These are phyloP conservation scores for Drosophila lowei DNA, from an alignment of 1,140 invertebrate species.

Conservation along the genomic window DNA sequence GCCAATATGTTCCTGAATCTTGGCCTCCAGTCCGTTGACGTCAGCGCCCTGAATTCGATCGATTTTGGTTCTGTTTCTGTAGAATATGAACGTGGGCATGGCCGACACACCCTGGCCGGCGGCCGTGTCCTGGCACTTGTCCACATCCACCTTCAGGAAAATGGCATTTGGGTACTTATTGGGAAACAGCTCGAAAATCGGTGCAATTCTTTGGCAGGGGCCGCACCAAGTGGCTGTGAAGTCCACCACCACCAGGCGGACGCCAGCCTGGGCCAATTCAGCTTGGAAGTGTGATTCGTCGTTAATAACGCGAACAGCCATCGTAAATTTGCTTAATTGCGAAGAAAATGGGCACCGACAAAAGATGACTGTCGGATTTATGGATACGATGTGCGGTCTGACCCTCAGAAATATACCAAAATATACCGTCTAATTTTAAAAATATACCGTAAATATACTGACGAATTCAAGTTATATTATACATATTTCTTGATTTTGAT, in stretches of 20 bases:
- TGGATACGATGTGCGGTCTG: too few species aligned
- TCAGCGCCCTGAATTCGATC: constrained; percentile 94
- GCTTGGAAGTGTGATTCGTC: constrained; percentile 92
- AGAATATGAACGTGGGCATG: constrained; percentile 99
- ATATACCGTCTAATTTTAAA: too few species aligned
- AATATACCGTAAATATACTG: too few species aligned
- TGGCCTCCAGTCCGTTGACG: constrained; percentile 90
- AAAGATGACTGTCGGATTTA: constrained; percentile 37
- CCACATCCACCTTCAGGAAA: constrained; percentile 98
- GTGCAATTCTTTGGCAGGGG: constrained; percentile 96
- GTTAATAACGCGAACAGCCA: constrained; percentile 80
- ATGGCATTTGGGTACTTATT: constrained; percentile 93
- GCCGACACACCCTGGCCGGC: constrained; percentile 93
- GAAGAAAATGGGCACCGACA: constrained; percentile 29
- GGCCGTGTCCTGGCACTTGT: constrained; percentile 94
- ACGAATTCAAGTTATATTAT: too few species aligned
- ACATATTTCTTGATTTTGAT: too few species aligned
- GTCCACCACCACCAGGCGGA: constrained; percentile 96
- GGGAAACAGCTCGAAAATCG: constrained; percentile 93
- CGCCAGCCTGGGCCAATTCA: constrained; percentile 91
- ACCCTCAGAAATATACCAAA: too few species aligned
- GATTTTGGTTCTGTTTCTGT: constrained; percentile 93
- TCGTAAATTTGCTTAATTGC: constrained; percentile 28
- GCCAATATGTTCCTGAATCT: constrained; percentile 95
- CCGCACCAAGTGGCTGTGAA: constrained; percentile 97